These are phyloP conservation scores for Xestia xanthographa DNA, from an alignment of 2,888 invertebrate species.

Conservation along the genomic window DNA sequence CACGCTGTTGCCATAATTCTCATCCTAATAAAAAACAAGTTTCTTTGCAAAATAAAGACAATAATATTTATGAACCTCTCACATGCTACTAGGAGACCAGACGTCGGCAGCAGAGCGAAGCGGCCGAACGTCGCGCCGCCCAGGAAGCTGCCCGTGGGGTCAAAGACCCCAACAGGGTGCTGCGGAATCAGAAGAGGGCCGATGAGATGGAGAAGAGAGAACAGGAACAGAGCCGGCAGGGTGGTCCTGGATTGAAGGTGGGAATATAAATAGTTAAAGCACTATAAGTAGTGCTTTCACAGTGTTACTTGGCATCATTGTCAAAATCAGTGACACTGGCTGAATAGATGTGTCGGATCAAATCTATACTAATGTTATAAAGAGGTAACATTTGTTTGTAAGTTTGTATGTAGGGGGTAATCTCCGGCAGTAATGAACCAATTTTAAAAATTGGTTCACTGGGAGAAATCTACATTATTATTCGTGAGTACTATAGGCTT, in stretches of 20 bases:
- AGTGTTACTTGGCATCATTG: neutral
- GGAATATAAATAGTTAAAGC: neutral
- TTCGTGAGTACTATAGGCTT: too few relatives aligned
- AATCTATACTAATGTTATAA: too few relatives aligned
- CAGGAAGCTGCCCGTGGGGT: constrained; percentile 92
- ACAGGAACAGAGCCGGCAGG: constrained; percentile 85
- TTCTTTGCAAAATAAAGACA: neutral
- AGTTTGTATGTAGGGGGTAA: too few relatives aligned
- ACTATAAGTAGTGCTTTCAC: neutral
- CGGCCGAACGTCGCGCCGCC: constrained; percentile 92
- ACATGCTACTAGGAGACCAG: constrained; percentile 90
- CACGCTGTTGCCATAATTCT: neutral
- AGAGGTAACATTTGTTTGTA: too few relatives aligned
- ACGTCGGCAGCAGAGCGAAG: constrained; percentile 92
- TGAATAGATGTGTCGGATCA: neutral
- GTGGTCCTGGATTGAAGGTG: constrained; percentile 84
- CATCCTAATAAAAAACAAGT: neutral
- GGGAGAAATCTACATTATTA: too few relatives aligned
- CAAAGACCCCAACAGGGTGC: constrained; percentile 91
- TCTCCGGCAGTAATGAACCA: too few relatives aligned
- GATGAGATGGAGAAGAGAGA: constrained; percentile 91
- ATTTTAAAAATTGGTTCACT: too few relatives aligned
- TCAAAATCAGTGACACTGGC: neutral
- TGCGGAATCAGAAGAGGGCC: constrained; percentile 90
- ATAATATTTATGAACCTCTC: neutral